A percentile compares a stretch with the other conserved stretches of the same genome.
phyloP scores from a whole-genome alignment of 2,888 invertebrate genomes.

The Cataglyphis rosenhaueri region DNA sequence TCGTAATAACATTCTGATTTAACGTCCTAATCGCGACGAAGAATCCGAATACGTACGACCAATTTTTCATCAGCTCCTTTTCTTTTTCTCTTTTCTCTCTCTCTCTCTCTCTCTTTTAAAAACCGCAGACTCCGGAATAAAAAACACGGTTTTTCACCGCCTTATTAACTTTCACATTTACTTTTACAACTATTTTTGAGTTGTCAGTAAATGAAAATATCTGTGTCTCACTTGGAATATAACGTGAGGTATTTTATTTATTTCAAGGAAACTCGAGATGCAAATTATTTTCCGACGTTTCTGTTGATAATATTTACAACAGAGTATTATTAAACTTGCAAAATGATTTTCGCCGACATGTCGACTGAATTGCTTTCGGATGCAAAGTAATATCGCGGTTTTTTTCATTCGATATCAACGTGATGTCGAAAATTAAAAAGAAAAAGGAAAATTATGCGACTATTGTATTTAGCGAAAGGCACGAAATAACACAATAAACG shows the following conservation, averaged over 20 bases:
- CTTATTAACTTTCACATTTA: conserved; percentile 1
- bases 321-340: neutral
- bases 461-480: conserved; percentile 17
- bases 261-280: neutral
- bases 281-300: conserved; percentile 5
- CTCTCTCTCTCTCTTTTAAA: neutral
- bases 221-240: neutral
- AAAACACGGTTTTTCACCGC: neutral
- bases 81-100: neutral
- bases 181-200: neutral
- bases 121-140: neutral
- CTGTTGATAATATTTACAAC: conserved; percentile 14
- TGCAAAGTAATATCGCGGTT: conserved; percentile 1
- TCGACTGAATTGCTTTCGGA: neutral
- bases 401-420: conserved; percentile 9
- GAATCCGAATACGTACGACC: neutral
- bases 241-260: neutral
- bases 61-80: conserved; percentile 39
- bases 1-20: conserved; percentile 65
- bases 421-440: neutral
- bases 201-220: neutral
- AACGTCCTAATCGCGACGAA: conserved; percentile 60
- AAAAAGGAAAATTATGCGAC: conserved; percentile 16
- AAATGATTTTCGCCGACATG: neutral
- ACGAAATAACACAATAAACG: neutral